Evolutionary conservation across 2,888 invertebrate species (phyloP), one percentile per base, ranked within the genome.

Genomic region (Leucoptera coffeella): DNA sequence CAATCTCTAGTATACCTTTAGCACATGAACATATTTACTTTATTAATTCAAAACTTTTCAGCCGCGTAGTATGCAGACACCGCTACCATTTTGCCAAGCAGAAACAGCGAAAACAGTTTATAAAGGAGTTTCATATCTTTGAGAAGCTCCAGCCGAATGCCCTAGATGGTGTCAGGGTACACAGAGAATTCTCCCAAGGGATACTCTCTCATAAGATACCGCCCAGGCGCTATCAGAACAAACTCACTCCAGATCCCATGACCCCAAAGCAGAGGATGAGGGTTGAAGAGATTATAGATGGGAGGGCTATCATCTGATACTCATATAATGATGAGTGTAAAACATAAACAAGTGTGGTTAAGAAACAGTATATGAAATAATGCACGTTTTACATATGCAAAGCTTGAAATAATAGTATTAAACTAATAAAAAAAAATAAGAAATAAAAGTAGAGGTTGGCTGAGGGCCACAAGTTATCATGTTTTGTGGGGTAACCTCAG

Each of bases 1-100:
- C n/a, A n/a, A n/a, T n/a, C n/a, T n/a, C n/a, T n/a, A n/a, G n/a
- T n/a, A n/a, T n/a, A n/a, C n/a, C n/a, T n/a, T n/a, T n/a, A n/a
- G n/a, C n/a, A n/a, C n/a, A n/a, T n/a, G n/a, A n/a, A n/a, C n/a
- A n/a, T n/a, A n/a, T n/a, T n/a, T 23, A 25, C 3, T 13, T 4
- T 10, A 28, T 23, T 3, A 14, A 21, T 21, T 22, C 32, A 28
- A 21, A 21, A 29, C 8, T 32, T 59, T 58, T 25, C 57, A 82
- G 82, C 44, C 51, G 74, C 23, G 76, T 79, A n/a, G 69, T 78
- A 9, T 81, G 81, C 42, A 75, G 78, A 4, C 76, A 76, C 36
- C 72, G 81, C 26, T 75, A 77, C 38, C 62, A 67, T 35, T 60
- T 53, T 46, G 58, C 71, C 1, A 71, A 61, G 23, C 55, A 57